Base-by-base conservation (phyloP, 2,888 invertebrate genomes). In the Megalurothrips usitatus region DNA sequence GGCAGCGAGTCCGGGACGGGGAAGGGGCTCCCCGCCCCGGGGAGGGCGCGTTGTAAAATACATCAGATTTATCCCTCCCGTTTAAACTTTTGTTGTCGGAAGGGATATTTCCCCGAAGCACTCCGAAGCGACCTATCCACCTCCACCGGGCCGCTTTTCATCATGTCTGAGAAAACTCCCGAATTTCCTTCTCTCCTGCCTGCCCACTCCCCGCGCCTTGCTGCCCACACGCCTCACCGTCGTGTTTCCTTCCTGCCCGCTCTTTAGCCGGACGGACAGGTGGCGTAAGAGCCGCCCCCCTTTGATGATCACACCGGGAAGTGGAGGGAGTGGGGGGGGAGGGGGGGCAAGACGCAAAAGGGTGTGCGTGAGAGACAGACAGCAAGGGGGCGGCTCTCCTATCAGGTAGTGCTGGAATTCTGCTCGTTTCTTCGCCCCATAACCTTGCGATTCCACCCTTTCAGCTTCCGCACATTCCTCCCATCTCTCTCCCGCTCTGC, bases 321-420 rank as follows among this genome's bases (percentile, higher is more conserved):
- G 34, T 43, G 34, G 6, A 43, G 34, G 34, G 34, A 6, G 34
- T 43, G 58, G 58, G n/a, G 14, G 58, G 58, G 17, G n/a, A 58
- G 17, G 58, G 6, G 17, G 58, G 58, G 58, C 52, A 52, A 10
- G 52, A 52, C 14, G 10, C 58, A 14, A 14, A 17, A 2, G 17
- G 11, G 58, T 6, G 11, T 19, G 58, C 6, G 17, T 19, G 14
- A 14, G 14, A 58, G 58, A 58, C 2, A 17, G 58, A 58, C 0
- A 58, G 58, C 11, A 8, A 58, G 58, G 58, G 58, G 58, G 58
- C 6, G 58, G 58, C 14, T 11, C 14, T 58, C 19, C 58, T 58
- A 58, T 58, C 58, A 58, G 58, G 58, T 58, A 58, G 58, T 58
- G 19, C 58, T 58, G 58, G 58, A 43, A 58, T 58, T 58, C 58